Base-by-base conservation (phyloP, 2,888 invertebrate genomes). In the Selenia dentaria region DNA sequence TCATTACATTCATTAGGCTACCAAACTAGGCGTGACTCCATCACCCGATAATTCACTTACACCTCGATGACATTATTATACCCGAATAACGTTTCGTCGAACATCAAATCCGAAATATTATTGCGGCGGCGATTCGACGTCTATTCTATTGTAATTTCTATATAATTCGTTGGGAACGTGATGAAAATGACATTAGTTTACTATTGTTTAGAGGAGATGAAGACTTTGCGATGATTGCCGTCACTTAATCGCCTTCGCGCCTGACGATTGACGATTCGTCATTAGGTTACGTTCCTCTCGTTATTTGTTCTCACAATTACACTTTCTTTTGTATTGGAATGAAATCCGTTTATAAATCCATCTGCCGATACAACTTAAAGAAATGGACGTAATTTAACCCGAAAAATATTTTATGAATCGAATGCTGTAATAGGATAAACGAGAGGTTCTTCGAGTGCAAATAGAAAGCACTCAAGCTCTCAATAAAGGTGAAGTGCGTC, bases 11-110 rank as follows among this genome's bases (percentile, higher is more conserved):
- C n/a, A n/a, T n/a, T n/a, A n/a, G n/a, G 54, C 57, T 47, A 59
- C 61, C 65, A 68, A 79, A 75, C 79, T 65, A 77, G 69, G 76
- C 83, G 79, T 80, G 79, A 80, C 79, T 70, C 59, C 66, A 72
- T 67, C 76, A 70, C 55, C 57, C 54, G 64, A 66, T 74, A 72
- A 77, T 74, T 75, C 72, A 74, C 67, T 76, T 74, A 38, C 36
- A 71, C 70, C 53, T 62, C 67, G 74, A 74, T 71, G 76, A 79
- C 78, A 76, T 78, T 72, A 80, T 79, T 75, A 76, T 51, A 67
- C 64, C 64, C 64, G 68, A 74, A 74, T 77, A 75, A 70, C 72
- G 68, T 66, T 64, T 57, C 56, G 33, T 59, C 59, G 56, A 54
- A 54, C 53, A 57, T 50, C 51, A 61, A 68, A 62, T 67, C 60